phyloP scores from a whole-genome alignment of 2,797 vertebrate genomes.

The Centroberyx gerrardi region DNA sequence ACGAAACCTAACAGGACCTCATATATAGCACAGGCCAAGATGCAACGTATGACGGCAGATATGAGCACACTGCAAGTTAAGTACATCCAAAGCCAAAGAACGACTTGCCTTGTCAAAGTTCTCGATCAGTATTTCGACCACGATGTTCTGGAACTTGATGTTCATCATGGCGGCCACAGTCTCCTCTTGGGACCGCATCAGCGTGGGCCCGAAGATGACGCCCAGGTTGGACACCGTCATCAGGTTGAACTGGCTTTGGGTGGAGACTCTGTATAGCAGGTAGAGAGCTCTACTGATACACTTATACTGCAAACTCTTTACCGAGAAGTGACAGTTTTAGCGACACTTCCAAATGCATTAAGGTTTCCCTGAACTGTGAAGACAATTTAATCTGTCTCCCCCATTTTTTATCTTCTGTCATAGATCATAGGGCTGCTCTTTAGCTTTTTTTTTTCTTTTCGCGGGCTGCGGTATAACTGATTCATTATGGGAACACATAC shows the following conservation, averaged over 20 bases:
- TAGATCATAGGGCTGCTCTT: not conserved
- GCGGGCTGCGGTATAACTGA: slow-evolving; percentile 27
- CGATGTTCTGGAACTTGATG: slow-evolving; percentile 99
- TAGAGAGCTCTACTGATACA: slow-evolving; percentile 8
- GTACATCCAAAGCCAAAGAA: not conserved
- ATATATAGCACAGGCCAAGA: too few relatives aligned
- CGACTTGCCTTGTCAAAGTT: slow-evolving; percentile 85
- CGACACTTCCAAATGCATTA: slow-evolving; percentile 24
- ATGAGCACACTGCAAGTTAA: not conserved
- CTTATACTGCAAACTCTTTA: slow-evolving; percentile 5
- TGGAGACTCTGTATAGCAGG: slow-evolving; percentile 88
- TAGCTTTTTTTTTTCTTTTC: not conserved
- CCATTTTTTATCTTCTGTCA: slow-evolving; percentile 22
- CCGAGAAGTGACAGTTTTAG: slow-evolving; percentile 18
- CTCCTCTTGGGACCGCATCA: slow-evolving; percentile 98
- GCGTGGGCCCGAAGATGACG: slow-evolving; percentile 97
- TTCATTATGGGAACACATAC: slow-evolving; percentile 80
- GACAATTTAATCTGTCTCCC: slow-evolving; percentile 45
- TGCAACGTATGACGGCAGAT: too few relatives aligned
- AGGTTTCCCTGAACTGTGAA: not conserved
- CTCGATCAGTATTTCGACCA: slow-evolving; percentile 98
- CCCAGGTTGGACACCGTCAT: slow-evolving; percentile 99
- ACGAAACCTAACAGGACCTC: too few relatives aligned
- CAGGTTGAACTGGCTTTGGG: slow-evolving; percentile 94
- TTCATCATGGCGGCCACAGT: slow-evolving; percentile 99